Conservation (phyloP, 1,140 invertebrate genomes). For the Anoplophora glabripennis region DNA sequence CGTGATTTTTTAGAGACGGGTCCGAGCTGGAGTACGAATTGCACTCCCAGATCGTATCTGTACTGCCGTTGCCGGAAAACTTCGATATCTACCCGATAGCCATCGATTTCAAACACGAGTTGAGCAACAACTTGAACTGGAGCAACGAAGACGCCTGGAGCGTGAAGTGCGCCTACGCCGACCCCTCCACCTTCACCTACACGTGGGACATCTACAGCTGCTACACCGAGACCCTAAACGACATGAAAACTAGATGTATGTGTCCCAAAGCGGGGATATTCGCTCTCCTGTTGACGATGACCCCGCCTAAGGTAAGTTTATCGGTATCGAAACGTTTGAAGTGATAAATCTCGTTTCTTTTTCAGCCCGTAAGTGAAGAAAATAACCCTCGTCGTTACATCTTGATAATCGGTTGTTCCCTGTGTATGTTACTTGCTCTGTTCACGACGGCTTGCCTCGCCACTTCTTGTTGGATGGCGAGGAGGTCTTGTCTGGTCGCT, state of each 20-base stretch:
- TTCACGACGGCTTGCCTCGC: constrained; percentile 26
- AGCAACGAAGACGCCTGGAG: constrained; percentile 48
- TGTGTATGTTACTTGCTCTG: constrained; percentile 25
- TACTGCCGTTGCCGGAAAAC: constrained; percentile 7
- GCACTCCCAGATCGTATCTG: constrained; percentile 57
- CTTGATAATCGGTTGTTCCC: constrained; percentile 25
- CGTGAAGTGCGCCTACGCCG: constrained; percentile 53
- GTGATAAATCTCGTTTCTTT: background rate
- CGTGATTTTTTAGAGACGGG: constrained; percentile 54
- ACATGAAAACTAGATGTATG: constrained; percentile 55
- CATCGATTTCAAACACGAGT: constrained; percentile 8
- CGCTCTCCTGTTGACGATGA: constrained; percentile 58
- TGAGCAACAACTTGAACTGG: constrained; percentile 3
- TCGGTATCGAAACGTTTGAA: no score
- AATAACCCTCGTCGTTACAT: constrained; percentile 15
- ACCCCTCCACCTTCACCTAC: constrained; percentile 40
- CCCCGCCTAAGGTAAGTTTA: constrained; percentile 55
- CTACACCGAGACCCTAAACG: constrained; percentile 51
- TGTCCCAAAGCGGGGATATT: constrained; percentile 59
- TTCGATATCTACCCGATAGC: constrained; percentile 4
- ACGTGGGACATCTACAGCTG: constrained; percentile 56
- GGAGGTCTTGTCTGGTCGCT: constrained; percentile 23
- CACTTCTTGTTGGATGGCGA: constrained; percentile 24
- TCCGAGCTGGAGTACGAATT: constrained; percentile 65
- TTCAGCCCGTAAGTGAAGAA: constrained; percentile 6